These are phyloP conservation scores for Valencia hispanica DNA, from an alignment of 2,797 vertebrate genomes.

Conservation along the genomic window DNA sequence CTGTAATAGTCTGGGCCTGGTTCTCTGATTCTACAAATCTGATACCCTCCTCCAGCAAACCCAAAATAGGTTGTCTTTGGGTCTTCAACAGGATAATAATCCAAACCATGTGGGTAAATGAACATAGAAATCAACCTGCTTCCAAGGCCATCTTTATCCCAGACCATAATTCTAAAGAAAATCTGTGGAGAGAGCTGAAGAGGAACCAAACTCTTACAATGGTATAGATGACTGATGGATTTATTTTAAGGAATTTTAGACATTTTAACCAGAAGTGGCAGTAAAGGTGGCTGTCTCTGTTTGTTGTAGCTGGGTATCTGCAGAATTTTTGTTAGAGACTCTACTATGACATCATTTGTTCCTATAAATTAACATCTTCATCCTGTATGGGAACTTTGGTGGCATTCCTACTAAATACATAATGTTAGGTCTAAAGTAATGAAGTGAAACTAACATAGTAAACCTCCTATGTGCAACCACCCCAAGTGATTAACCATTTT, in stretches of 20 bases:
- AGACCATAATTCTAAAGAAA: background rate
- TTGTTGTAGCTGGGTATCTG: background rate
- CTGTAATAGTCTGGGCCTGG: too few species aligned
- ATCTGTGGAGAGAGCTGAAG: background rate
- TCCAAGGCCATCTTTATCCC: too few species aligned
- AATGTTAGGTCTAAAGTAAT: background rate
- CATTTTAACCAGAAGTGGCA: background rate
- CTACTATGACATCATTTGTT: background rate
- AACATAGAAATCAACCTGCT: background rate
- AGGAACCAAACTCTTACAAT: background rate
- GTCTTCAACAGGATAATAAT: background rate
- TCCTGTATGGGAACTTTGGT: background rate
- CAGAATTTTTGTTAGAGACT: conserved; percentile 14
- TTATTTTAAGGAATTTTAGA: background rate
- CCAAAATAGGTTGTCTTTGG: background rate
- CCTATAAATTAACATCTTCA: background rate
- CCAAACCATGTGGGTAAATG: background rate
- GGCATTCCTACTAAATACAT: background rate
- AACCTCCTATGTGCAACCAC: background rate
- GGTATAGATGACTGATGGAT: too few species aligned
- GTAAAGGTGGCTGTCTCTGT: background rate
- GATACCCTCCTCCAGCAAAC: background rate
- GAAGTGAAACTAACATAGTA: background rate
- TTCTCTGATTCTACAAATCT: background rate
- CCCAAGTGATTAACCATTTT: conserved; percentile 1